Evolutionary conservation across 1,140 invertebrate genomes (phyloP), one percentile per base, ranked within the genome.

Genomic region (Diuraphis noxia): DNA sequence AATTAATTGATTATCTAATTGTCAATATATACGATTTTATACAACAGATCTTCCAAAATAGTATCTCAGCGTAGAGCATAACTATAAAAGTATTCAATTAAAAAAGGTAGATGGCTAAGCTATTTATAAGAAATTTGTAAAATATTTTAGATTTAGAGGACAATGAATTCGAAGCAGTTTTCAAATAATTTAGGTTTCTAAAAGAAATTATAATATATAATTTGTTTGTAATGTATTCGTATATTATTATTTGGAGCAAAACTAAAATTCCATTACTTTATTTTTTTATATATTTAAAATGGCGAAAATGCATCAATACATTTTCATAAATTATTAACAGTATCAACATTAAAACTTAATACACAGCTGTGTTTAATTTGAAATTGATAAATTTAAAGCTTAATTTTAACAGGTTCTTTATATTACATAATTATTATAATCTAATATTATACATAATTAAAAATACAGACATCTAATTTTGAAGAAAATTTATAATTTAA

Each of bases 211-310:
- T 82, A 82, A 30, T 41, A 82, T 2, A 30, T 30, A 41, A 30
- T 41, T 30, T 41, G 41, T 25, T n/a, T 82, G 17, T 41, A 82
- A 82, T 43, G 30, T 82, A 82, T 30, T 79, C 34, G 30, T n/a
- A 30, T 49, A 34, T 85, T 43, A 46, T 85, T 21, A 36, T 52
- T 52, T 49, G 85, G 85, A 86, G 49, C 34, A 52, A 13, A 86
- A 86, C 49, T 43, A 49, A 49, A 46, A 49, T 49, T 86, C 84
- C 43, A 49, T 86, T 86, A 86, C 43, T 86, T 49, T 49, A 86
- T 86, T 49, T 86, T 86, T 52, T 2, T 34, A 86, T 49, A 86
- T 86, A 86, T 34, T 86, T 46, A 36, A 52, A 52, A 25, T 38
- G 9, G 9, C 7, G 36, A 86, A 49, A 52, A 38, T 88, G 56